phyloP scores from a whole-genome alignment of 2,797 vertebrate species.

The Chaunax sp. region DNA sequence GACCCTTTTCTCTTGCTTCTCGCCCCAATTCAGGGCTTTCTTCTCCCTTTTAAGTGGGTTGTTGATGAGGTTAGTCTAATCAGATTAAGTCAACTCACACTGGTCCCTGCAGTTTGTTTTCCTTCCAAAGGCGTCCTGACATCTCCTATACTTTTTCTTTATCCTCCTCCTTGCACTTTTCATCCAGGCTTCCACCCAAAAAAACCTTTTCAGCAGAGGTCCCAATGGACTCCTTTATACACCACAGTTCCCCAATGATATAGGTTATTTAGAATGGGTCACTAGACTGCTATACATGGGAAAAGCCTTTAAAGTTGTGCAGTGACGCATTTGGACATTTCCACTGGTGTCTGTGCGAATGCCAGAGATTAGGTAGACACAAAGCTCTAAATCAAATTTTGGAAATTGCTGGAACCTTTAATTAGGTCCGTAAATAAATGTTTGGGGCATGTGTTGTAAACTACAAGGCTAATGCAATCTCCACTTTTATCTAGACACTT shows the following conservation, averaged over 20 bases:
- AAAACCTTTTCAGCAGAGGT: conserved; percentile 86
- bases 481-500: conserved; percentile 60
- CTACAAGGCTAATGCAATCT: conserved; percentile 85
- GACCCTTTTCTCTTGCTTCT: conserved; percentile 79
- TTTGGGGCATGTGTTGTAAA: conserved; percentile 74
- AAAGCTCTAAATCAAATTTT: conserved; percentile 83
- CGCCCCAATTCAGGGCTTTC: conserved; percentile 86
- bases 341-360: conserved; percentile 80
- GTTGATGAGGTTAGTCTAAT: conserved; percentile 97
- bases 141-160: conserved; percentile 91
- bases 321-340: conserved; percentile 87
- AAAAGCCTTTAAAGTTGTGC: conserved; percentile 88
- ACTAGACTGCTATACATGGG: conserved; percentile 87
- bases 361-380: conserved; percentile 84
- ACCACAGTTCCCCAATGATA: conserved; percentile 83
- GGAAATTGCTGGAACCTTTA: conserved; percentile 85
- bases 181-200: conserved; percentile 81
- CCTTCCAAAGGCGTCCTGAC: conserved; percentile 88
- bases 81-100: conserved; percentile 96
- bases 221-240: conserved; percentile 89
- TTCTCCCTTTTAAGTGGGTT: conserved; percentile 88
- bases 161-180: conserved; percentile 86
- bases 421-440: conserved; percentile 82
- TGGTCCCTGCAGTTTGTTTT: conserved; percentile 92
- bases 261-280: conserved; percentile 92